phyloP scores from a whole-genome alignment of 2,113 vertebrate species.

The Phalacrocorax brasilianus region DNA sequence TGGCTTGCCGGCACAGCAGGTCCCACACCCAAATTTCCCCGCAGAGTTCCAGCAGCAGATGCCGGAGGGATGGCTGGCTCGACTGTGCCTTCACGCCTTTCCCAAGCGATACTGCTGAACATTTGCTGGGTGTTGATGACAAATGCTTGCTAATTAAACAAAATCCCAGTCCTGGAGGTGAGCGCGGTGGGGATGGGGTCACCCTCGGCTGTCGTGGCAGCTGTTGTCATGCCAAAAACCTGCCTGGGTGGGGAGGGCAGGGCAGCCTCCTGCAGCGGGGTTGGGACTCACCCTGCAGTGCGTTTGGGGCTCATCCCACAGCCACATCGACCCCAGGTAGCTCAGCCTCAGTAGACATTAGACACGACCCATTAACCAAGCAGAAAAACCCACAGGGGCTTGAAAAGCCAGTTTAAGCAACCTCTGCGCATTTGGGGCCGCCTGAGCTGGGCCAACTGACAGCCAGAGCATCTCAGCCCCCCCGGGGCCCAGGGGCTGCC shows the following conservation, averaged over 20 bases:
- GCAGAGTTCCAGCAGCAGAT: not conserved
- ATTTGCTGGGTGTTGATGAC: not conserved
- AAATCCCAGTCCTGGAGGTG: not conserved
- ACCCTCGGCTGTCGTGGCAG: fast-evolving
- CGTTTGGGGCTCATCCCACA: not conserved
- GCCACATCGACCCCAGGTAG: fast-evolving
- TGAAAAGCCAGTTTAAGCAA: not conserved
- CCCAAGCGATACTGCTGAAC: fast-evolving
- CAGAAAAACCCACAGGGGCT: not conserved
- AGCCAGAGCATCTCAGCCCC: fast-evolving
- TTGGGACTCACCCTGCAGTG: not conserved
- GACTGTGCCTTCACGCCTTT: not conserved
- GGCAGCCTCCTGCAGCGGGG: not conserved
- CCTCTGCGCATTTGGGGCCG: fast-evolving
- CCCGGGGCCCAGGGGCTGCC: not conserved
- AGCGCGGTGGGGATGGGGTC: not conserved
- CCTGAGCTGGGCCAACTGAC: fast-evolving
- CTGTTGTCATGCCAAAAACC: not conserved
- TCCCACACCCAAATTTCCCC: not conserved
- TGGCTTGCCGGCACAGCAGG: not conserved
- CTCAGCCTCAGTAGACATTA: not conserved
- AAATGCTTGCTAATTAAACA: not conserved
- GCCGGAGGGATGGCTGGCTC: not conserved
- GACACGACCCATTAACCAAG: not conserved
- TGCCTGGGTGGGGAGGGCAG: not conserved